phyloP scores from a whole-genome alignment of 2,888 invertebrate genomes.

The Napeogenes sylphis region DNA sequence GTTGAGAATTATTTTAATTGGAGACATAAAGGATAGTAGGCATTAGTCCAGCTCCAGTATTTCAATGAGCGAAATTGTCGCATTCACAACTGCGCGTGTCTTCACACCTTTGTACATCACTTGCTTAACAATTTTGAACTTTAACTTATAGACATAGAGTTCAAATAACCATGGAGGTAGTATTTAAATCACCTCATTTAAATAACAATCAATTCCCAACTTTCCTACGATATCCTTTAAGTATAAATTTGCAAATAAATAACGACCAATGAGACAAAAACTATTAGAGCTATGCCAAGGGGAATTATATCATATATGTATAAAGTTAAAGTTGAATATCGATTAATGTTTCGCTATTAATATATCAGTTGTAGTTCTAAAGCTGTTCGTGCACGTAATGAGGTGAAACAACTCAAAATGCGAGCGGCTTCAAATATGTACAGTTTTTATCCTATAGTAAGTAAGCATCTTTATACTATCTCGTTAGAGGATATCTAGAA shows the following conservation, averaged over 20 bases:
- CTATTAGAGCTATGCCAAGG: constrained; percentile 27
- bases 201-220: constrained; percentile 62
- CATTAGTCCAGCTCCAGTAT: constrained; percentile 61
- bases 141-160: constrained; percentile 29
- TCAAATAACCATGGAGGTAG: constrained; percentile 28
- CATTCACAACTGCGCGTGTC: constrained; percentile 59
- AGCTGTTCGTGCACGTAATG: constrained; percentile 67
- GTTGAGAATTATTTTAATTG: constrained; percentile 63
- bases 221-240: constrained; percentile 58
- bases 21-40: constrained; percentile 58
- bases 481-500: constrained; percentile 26
- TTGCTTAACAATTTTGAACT: constrained; percentile 32
- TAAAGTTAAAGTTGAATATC: constrained; percentile 22
- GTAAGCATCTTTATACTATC: constrained; percentile 39
- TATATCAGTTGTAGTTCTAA: constrained; percentile 36
- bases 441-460: constrained; percentile 42
- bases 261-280: constrained; percentile 41
- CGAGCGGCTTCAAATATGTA: constrained; percentile 49
- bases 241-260: constrained; percentile 63
- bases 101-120: constrained; percentile 54
- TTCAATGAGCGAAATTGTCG: constrained; percentile 67
- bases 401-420: constrained; percentile 69
- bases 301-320: constrained; percentile 17
- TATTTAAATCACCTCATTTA: constrained; percentile 35
- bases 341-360: constrained; percentile 27